Evolutionary conservation across 2,888 invertebrate species (phyloP).

Genomic region (Tetragonula carbonaria): DNA sequence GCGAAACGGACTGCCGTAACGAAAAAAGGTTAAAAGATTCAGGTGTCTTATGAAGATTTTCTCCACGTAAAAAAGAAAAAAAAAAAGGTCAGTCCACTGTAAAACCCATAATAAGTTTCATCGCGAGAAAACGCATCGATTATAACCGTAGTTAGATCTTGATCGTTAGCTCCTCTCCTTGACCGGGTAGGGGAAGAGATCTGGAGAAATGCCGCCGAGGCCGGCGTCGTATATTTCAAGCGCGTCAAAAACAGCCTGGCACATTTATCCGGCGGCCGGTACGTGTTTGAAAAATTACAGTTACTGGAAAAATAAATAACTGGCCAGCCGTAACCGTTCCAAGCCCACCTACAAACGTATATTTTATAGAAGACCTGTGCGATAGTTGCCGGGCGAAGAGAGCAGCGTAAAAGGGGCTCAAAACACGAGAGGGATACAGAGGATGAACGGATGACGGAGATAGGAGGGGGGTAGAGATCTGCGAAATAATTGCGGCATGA

Average conservation of each 20-base stretch:
- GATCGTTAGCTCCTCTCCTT: conserved; percentile 61
- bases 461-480: conserved; percentile 40
- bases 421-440: conserved; percentile 34
- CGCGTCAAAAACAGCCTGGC: conserved; percentile 80
- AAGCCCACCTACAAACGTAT: conserved; percentile 76
- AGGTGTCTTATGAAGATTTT: too few species aligned
- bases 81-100: too few species aligned
- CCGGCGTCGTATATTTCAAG: conserved; percentile 79
- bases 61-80: too few species aligned
- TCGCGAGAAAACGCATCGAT: background rate
- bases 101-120: background rate
- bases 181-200: conserved; percentile 61
- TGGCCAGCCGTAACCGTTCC: conserved; percentile 64
- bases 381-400: conserved; percentile 28
- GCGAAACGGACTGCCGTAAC: too few species aligned
- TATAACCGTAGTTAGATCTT: conserved; percentile 53
- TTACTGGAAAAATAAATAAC: conserved; percentile 81
- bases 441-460: conserved; percentile 26
- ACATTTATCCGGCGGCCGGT: conserved; percentile 79
- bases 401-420: background rate
- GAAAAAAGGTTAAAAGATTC: too few species aligned
- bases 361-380: conserved; percentile 71
- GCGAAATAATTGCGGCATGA: conserved; percentile 78
- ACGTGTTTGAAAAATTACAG: conserved; percentile 80
- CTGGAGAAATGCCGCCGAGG: conserved; percentile 68